phyloP scores from a whole-genome alignment of 2,113 vertebrate species.

The Gorsachius goisagi region DNA sequence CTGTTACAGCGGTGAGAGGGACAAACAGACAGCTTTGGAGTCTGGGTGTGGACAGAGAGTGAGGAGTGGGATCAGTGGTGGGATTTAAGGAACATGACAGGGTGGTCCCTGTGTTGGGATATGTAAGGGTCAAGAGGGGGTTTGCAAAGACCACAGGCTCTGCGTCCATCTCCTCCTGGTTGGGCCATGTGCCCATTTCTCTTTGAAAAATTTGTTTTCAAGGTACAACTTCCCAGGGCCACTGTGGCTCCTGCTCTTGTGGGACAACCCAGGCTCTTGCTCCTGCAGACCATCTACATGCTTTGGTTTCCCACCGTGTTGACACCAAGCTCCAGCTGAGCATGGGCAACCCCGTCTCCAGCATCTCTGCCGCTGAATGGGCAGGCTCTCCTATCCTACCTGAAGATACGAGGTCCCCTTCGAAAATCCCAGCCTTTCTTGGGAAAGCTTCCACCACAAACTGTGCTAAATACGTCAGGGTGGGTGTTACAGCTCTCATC shows the following conservation, averaged over 20 bases:
- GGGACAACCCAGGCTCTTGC: not conserved
- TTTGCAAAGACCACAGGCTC: not conserved
- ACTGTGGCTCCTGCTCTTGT: accelerated
- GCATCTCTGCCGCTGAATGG: not conserved
- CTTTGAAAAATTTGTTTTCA: not conserved
- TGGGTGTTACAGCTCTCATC: not conserved
- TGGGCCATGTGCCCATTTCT: not conserved
- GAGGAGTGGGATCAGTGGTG: not conserved
- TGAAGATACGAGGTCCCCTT: accelerated
- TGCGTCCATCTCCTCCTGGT: not conserved
- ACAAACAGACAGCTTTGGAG: not conserved
- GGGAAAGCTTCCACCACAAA: not conserved
- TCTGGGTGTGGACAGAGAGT: not conserved
- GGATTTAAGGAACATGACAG: not conserved
- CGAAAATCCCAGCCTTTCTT: not conserved
- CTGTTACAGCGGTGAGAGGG: accelerated
- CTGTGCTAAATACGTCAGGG: not conserved
- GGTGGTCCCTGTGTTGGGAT: not conserved
- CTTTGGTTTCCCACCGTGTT: not conserved
- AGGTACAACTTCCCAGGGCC: not conserved
- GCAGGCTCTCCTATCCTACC: not conserved
- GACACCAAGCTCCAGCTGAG: not conserved
- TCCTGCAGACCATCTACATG: not conserved
- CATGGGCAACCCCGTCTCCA: accelerated
- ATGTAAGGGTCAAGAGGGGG: not conserved